Base-by-base conservation (phyloP, 2,888 invertebrate species). In the Leptopilina myrica region DNA sequence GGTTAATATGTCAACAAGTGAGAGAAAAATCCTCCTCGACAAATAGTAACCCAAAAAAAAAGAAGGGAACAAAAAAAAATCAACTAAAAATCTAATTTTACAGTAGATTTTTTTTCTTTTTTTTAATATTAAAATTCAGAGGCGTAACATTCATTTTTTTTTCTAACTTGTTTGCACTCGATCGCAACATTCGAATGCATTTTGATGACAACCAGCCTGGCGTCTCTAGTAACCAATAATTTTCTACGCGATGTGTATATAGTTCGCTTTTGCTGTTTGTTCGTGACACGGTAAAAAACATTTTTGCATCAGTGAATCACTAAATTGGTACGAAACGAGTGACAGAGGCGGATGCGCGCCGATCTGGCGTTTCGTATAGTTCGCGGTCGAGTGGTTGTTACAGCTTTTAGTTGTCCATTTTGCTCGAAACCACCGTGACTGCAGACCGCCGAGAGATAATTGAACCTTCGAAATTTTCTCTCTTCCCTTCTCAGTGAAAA, bases 401-500 rank as follows among this genome's bases (percentile, higher is more conserved):
- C 73, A 73, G 73, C 33, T 73, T 73, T 73, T 73, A 73, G 56
- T 56, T 73, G 33, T 56, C 73, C 56, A 73, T 73, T 73, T 56
- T 73, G 73, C 56, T 33, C 33, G 15, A 73, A 73, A 73, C 73
- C 73, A 56, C 73, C 15, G 73, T 73, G 33, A 40, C 53, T 73
- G 26, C 53, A 33, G 56, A 73, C 73, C 56, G 56, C 73, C 79
- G 82, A 46, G 79, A 82, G 86, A 88, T 88, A 89, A 89, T 89
- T 86, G 88, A 87, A 86, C 86, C 85, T 87, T 88, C 87, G 84
- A 87, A 20, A 85, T 86, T 87, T 86, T 86, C 88, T 88, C 7
- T 43, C n/a, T n/a, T n/a, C 43, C 86, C 82, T 87, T 82, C 76
- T 62, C 53, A 49, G 14, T 73, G 53, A 73, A 73, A 73, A 73